A percentile compares a stretch with the other conserved stretches of the same genome.
phyloP scores from a whole-genome alignment of 2,888 invertebrate species.

The Drosophila kambysellisi region DNA sequence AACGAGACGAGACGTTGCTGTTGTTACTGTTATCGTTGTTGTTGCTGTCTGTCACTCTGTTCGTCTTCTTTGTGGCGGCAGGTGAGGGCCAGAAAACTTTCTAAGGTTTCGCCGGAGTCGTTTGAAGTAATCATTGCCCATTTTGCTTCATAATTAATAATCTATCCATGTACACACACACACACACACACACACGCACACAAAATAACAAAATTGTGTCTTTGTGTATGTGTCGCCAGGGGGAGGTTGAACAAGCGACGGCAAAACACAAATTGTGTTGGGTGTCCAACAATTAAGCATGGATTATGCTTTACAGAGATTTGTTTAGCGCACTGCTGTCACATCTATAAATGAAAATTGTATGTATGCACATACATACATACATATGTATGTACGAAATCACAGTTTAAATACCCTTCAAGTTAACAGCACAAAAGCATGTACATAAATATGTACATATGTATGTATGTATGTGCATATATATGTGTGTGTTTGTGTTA shows the following conservation, averaged over 20 bases:
- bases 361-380: background rate
- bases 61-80: conserved; percentile 22
- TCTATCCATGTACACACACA: conserved; percentile 21
- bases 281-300: conserved; percentile 68
- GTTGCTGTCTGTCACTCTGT: conserved; percentile 12
- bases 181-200: background rate
- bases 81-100: conserved; percentile 56
- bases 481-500: too few species aligned
- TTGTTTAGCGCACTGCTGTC: conserved; percentile 38
- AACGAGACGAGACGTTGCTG: conserved; percentile 36
- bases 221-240: conserved; percentile 19
- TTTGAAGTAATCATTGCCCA: conserved; percentile 65
- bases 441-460: background rate
- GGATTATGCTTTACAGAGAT: conserved; percentile 61
- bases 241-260: conserved; percentile 11
- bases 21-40: conserved; percentile 10
- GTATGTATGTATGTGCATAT: background rate
- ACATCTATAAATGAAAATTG: conserved; percentile 13
- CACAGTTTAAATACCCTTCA: background rate
- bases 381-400: background rate
- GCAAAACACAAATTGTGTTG: conserved; percentile 10
- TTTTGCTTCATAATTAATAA: conserved; percentile 74
- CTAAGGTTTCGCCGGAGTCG: conserved; percentile 66
- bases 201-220: background rate
- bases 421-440: background rate